Percentiles rank a stretch among this genome's conserved stretches.
These are phyloP conservation scores for Hormaphis cornu DNA, from an alignment of 1,140 invertebrate genomes.

Conservation along the genomic window DNA sequence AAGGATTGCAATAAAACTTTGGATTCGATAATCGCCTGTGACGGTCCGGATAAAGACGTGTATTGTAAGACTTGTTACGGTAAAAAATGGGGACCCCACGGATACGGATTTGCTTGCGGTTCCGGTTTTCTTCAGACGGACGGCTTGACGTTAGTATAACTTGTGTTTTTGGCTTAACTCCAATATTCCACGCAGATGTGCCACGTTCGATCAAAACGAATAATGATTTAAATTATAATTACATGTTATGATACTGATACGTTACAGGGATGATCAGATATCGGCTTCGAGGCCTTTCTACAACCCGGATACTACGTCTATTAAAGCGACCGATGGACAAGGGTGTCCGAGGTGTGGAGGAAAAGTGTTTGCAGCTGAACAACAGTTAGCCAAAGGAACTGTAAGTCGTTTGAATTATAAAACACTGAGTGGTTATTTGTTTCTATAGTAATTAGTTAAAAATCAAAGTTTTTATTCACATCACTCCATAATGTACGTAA, in stretches of 20 bases:
- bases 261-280: constrained; percentile 68
- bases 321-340: constrained; percentile 75
- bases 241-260: no score
- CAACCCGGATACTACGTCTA: constrained; percentile 76
- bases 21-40: constrained; percentile 86
- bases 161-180: neutral
- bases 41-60: constrained; percentile 78
- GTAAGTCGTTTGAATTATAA: constrained; percentile 45
- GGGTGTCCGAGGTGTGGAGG: constrained; percentile 85
- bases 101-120: constrained; percentile 89
- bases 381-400: constrained; percentile 83
- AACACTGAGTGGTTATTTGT: no score
- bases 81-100: constrained; percentile 88
- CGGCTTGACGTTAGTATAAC: constrained; percentile 62
- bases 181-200: constrained; percentile 2
- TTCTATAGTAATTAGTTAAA: no score
- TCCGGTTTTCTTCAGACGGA: constrained; percentile 87
- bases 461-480: no score
- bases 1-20: constrained; percentile 82
- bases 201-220: neutral
- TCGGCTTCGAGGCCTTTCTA: constrained; percentile 63
- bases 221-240: constrained; percentile 22
- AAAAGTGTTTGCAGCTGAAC: constrained; percentile 87
- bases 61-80: constrained; percentile 90
- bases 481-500: no score